A percentile compares a stretch with the other conserved stretches of the same genome.
Conservation (phyloP, 2,113 vertebrate species). For the Dendropsophus ebraccatus region DNA sequence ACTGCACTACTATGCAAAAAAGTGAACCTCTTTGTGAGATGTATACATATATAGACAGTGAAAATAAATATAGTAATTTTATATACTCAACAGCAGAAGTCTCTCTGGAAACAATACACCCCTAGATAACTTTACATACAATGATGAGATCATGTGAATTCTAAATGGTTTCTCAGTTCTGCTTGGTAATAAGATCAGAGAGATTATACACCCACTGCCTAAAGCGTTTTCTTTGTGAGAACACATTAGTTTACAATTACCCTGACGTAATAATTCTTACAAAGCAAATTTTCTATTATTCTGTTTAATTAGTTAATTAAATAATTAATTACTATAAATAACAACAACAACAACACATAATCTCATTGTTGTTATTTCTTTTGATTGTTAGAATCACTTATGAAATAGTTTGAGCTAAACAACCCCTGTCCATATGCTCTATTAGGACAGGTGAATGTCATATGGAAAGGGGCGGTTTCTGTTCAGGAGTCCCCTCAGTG, state of each 20-base stretch:
- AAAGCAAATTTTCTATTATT: background rate
- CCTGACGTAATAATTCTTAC: background rate
- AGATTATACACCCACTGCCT: constrained; percentile 20
- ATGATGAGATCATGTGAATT: constrained; percentile 48
- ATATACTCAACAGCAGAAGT: background rate
- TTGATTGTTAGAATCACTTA: background rate
- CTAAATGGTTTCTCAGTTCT: constrained; percentile 12
- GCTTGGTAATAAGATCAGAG: constrained; percentile 18
- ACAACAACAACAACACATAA: background rate
- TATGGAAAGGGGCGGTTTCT: background rate
- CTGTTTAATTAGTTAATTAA: too few relatives aligned
- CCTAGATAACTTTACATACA: constrained; percentile 20
- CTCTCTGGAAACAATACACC: constrained; percentile 31
- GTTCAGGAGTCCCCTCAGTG: background rate
- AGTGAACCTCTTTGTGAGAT: background rate
- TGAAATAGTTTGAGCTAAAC: background rate
- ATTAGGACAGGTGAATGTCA: background rate
- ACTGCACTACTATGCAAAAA: too few relatives aligned
- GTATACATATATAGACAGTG: background rate
- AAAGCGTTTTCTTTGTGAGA: background rate
- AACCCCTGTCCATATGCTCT: background rate
- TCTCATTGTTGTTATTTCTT: background rate
- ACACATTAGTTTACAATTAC: background rate
- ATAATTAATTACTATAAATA: too few relatives aligned
- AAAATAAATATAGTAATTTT: background rate